These are phyloP conservation scores for Solea solea DNA, from an alignment of 2,113 vertebrate species.

Conservation along the genomic window DNA sequence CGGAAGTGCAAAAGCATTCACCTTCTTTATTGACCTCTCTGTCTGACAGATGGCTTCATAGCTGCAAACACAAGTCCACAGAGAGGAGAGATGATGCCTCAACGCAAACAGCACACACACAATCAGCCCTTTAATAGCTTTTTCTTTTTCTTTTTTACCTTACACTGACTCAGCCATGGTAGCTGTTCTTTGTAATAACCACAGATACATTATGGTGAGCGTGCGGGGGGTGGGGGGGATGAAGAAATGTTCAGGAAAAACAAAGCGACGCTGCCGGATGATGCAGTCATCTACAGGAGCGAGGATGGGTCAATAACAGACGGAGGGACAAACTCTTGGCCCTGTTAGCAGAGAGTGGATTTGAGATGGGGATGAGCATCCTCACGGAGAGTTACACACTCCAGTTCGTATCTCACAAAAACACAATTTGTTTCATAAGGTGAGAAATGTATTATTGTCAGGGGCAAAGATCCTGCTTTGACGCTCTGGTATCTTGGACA, in stretches of 20 bases:
- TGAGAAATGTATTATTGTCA: constrained; percentile 50
- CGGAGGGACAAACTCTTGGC: constrained; percentile 47
- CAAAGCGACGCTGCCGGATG: constrained; percentile 45
- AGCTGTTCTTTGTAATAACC: constrained; percentile 66
- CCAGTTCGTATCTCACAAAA: constrained; percentile 39
- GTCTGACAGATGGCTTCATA: constrained; percentile 55
- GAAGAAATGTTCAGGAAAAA: constrained; percentile 51
- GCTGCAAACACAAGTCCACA: constrained; percentile 19
- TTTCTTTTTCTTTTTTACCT: constrained; percentile 20
- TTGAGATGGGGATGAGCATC: constrained; percentile 41
- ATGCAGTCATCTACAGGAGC: constrained; percentile 46
- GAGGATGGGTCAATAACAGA: constrained; percentile 67
- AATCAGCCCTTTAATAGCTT: constrained; percentile 64
- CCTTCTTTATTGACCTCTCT: constrained; percentile 50
- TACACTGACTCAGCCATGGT: constrained; percentile 49
- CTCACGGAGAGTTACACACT: constrained; percentile 39
- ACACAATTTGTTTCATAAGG: constrained; percentile 49
- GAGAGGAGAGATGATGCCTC: constrained; percentile 55
- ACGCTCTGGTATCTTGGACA: constrained; percentile 13
- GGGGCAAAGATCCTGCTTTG: constrained; percentile 53
- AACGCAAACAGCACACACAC: constrained; percentile 74
- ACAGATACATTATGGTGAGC: constrained; percentile 66
- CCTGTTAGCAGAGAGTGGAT: constrained; percentile 42
- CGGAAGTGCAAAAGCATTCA: constrained; percentile 43
- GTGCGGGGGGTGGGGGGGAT: too few species aligned